A percentile compares a stretch with the other conserved stretches of the same genome.
phyloP scores from a whole-genome alignment of 1,140 invertebrate species.

The Archivesica marissinica region DNA sequence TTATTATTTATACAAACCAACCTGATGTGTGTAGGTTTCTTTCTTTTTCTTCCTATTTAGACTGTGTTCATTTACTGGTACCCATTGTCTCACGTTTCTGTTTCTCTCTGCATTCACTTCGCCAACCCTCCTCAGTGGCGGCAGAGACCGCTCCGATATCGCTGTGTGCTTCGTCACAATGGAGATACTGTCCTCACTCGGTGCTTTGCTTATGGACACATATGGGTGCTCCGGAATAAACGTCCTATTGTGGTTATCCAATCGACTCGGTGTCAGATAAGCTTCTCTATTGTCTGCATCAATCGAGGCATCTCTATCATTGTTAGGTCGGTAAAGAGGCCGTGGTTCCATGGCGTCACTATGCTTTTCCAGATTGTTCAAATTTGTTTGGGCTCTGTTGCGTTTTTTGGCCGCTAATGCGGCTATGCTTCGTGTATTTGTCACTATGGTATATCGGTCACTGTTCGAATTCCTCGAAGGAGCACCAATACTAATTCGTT shows the following conservation, averaged over 20 bases:
- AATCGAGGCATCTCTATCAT: conserved; percentile 21
- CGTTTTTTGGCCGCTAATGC: conserved; percentile 80
- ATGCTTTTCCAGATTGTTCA: conserved; percentile 65
- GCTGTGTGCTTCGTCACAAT: conserved; percentile 71
- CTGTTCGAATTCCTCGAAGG: conserved; percentile 71
- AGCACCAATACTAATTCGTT: conserved; percentile 33
- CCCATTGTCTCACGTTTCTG: conserved; percentile 50
- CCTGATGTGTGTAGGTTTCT: conserved; percentile 66
- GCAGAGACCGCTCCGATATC: conserved; percentile 73
- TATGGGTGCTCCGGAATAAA: conserved; percentile 38
- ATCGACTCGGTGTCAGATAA: conserved; percentile 77
- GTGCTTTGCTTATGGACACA: conserved; percentile 58
- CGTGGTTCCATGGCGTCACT: conserved; percentile 45
- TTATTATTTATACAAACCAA: conserved; percentile 6
- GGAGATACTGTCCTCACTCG: conserved; percentile 74
- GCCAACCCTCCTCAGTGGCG: conserved; percentile 63
- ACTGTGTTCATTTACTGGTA: conserved; percentile 28
- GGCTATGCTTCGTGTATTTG: conserved; percentile 81
- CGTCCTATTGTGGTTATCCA: conserved; percentile 79
- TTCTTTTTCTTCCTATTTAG: conserved; percentile 64
- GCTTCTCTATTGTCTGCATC: conserved; percentile 61
- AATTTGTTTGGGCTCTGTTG: conserved; percentile 67
- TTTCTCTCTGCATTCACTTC: conserved; percentile 51
- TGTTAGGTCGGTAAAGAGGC: conserved; percentile 69
- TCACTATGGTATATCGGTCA: conserved; percentile 72